A percentile compares a stretch with the other conserved stretches of the same genome.
phyloP scores from a whole-genome alignment of 2,888 invertebrate genomes.

The Apomyelois bistriatella region DNA sequence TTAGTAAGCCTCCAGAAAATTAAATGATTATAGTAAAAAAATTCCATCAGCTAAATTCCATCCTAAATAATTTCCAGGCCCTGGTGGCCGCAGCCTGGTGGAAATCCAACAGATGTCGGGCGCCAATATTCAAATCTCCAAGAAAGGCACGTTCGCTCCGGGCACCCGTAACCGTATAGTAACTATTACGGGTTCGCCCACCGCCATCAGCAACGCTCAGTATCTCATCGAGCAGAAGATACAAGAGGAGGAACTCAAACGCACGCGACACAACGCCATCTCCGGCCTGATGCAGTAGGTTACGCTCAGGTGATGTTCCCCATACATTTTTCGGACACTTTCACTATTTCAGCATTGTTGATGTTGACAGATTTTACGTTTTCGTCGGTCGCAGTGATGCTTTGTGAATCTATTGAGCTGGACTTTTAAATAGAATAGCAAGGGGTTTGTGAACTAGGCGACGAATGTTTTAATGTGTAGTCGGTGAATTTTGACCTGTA shows the following conservation, averaged over 20 bases:
- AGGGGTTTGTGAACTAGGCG: too few relatives aligned
- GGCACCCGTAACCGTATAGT: constrained; percentile 98
- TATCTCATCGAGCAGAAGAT: constrained; percentile 98
- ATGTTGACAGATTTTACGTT: too few relatives aligned
- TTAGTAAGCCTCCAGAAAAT: too few relatives aligned
- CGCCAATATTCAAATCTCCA: constrained; percentile 98
- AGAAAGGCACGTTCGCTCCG: constrained; percentile 98
- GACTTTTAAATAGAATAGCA: too few relatives aligned
- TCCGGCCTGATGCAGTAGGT: constrained; percentile 85
- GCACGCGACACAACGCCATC: constrained; percentile 93
- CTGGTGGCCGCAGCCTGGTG: constrained; percentile 96
- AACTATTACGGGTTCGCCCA: constrained; percentile 94
- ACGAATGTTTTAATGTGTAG: too few relatives aligned
- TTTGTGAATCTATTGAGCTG: too few relatives aligned
- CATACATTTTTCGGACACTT: background rate
- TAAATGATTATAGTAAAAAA: too few relatives aligned
- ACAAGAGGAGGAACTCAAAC: constrained; percentile 96
- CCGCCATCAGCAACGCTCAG: constrained; percentile 94
- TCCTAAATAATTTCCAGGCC: constrained; percentile 84
- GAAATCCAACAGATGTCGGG: constrained; percentile 98
- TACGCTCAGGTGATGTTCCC: background rate
- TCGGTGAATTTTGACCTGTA: too few relatives aligned
- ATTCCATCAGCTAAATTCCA: too few relatives aligned
- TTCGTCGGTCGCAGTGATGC: too few relatives aligned
- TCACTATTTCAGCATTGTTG: too few relatives aligned